Evolutionary conservation across 2,797 vertebrate genomes (phyloP).

Genomic region (Caiman crocodilus): DNA sequence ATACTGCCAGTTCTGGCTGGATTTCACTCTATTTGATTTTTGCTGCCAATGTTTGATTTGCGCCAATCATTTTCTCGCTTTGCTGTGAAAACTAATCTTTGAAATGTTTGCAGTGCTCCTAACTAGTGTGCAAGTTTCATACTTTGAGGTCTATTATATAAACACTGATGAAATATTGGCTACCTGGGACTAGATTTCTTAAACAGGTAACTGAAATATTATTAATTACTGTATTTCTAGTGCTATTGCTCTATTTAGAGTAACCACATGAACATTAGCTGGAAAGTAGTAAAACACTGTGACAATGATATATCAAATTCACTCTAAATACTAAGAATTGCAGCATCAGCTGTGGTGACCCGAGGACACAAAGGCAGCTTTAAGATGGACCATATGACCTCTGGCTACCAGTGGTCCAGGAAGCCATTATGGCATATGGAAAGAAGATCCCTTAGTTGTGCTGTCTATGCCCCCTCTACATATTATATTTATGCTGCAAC

Average conservation of each 20-base stretch:
- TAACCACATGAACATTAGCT: not conserved
- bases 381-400: fast-evolving
- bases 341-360: not conserved
- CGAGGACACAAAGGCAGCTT: not conserved
- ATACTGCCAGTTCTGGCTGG: not conserved
- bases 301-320: no score
- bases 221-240: not conserved
- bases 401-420: fast-evolving
- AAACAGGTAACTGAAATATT: not conserved
- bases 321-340: not conserved
- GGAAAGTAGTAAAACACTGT: no score
- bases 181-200: not conserved
- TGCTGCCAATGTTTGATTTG: not conserved
- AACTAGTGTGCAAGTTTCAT: fast-evolving
- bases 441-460: fast-evolving
- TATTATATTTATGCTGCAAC: no score
- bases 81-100: not conserved
- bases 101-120: not conserved
- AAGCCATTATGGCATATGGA: not conserved
- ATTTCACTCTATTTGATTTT: not conserved
- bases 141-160: not conserved
- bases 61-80: not conserved
- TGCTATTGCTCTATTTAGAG: not conserved
- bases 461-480: not conserved
- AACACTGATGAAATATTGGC: not conserved